These are phyloP conservation scores for Ophiodon elongatus DNA, from an alignment of 2,113 vertebrate species.

Conservation along the genomic window DNA sequence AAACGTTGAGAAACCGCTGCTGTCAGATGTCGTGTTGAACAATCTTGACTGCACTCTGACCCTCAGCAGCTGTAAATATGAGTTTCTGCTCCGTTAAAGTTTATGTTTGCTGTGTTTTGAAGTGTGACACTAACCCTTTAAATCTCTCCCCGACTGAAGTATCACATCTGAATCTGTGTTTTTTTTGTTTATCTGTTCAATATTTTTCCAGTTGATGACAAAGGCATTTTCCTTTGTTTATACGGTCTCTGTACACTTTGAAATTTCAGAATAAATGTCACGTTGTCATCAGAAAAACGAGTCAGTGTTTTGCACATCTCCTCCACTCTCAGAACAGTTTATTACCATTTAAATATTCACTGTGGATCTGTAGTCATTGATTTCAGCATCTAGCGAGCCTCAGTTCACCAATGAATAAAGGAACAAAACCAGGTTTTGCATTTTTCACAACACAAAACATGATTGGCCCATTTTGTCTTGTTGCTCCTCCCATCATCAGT, in stretches of 20 bases:
- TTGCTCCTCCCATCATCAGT: neutral
- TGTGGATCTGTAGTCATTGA: neutral
- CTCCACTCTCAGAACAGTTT: neutral
- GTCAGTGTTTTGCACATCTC: neutral
- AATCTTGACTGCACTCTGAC: neutral
- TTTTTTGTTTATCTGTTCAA: neutral
- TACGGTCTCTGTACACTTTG: slow-evolving; percentile 11
- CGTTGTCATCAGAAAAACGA: slow-evolving; percentile 29
- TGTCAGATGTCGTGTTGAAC: slow-evolving; percentile 1
- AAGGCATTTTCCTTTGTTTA: slow-evolving; percentile 21
- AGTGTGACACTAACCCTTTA: slow-evolving; percentile 36
- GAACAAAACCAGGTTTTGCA: neutral
- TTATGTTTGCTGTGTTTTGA: slow-evolving; percentile 33
- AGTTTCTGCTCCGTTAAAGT: neutral
- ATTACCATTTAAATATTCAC: neutral
- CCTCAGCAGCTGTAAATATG: slow-evolving; percentile 25
- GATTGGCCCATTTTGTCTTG: neutral
- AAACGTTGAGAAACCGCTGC: no score
- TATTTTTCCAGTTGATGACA: neutral
- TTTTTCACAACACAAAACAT: no score
- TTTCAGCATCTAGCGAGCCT: neutral
- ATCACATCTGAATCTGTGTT: neutral
- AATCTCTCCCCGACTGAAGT: slow-evolving; percentile 28
- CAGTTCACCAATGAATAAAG: neutral
- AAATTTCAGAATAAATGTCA: slow-evolving; percentile 66